These are phyloP conservation scores for Hyperopisus bebe DNA, from an alignment of 2,113 vertebrate species.

Conservation along the genomic window DNA sequence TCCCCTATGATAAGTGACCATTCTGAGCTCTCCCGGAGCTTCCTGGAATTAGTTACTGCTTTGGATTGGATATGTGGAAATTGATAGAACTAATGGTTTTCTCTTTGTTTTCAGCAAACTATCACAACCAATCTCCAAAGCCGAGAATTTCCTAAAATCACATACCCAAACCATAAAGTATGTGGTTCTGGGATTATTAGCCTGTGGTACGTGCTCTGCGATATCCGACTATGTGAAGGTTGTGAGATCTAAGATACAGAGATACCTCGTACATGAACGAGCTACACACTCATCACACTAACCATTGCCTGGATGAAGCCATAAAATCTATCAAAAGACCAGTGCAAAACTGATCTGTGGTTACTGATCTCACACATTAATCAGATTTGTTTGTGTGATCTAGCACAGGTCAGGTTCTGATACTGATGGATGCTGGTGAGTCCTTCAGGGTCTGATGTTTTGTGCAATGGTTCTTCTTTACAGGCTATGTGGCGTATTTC, in stretches of 20 bases:
- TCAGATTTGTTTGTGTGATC: background rate
- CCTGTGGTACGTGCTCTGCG: constrained; percentile 51
- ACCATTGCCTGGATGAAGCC: background rate
- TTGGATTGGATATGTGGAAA: background rate
- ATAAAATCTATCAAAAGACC: background rate
- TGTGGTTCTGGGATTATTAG: constrained; percentile 47
- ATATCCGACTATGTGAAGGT: background rate
- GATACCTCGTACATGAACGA: background rate
- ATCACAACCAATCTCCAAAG: constrained; percentile 43
- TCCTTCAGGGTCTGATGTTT: background rate
- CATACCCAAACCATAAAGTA: constrained; percentile 55
- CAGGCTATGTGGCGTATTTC: constrained; percentile 79
- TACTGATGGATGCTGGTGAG: background rate
- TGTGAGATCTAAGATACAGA: background rate
- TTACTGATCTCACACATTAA: background rate
- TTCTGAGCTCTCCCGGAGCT: background rate
- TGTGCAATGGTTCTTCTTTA: constrained; percentile 25
- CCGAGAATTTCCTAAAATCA: constrained; percentile 50
- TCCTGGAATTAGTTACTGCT: background rate
- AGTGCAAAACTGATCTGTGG: background rate
- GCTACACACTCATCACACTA: background rate
- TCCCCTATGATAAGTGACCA: background rate
- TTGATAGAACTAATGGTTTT: background rate
- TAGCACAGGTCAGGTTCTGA: background rate
- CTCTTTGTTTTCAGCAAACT: constrained; percentile 47